A percentile compares a stretch with the other conserved stretches of the same genome.
Conservation (phyloP, 2,797 vertebrate genomes). For the Coregonus sp. region DNA sequence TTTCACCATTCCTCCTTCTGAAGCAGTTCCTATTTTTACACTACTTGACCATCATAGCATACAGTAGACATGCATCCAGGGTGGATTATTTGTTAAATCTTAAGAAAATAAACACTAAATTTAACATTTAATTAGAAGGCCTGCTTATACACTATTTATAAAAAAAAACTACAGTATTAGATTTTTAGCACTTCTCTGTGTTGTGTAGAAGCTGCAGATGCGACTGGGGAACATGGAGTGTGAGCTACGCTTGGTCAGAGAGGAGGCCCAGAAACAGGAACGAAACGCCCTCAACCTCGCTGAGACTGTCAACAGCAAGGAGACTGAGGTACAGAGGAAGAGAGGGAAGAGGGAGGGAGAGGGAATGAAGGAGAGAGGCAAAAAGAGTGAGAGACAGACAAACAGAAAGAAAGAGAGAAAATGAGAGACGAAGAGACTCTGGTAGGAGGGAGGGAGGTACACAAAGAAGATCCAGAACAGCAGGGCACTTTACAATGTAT, state of each 20-base stretch:
- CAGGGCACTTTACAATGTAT: background rate
- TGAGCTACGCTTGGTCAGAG: conserved; percentile 77
- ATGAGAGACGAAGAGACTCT: too few relatives aligned
- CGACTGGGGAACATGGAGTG: conserved; percentile 81
- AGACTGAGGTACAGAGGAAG: conserved; percentile 79
- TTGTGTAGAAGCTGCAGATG: conserved; percentile 82
- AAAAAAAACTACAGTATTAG: too few relatives aligned
- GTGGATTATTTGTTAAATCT: too few relatives aligned
- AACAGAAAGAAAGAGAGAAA: background rate
- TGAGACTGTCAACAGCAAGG: conserved; percentile 79
- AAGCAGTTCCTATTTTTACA: too few relatives aligned
- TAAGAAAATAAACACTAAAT: too few relatives aligned
- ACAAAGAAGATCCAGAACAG: too few relatives aligned
- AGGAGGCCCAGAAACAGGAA: conserved; percentile 82
- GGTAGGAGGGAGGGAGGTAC: too few relatives aligned
- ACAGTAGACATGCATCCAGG: too few relatives aligned
- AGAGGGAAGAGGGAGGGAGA: background rate
- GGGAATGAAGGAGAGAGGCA: background rate
- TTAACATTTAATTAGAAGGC: too few relatives aligned
- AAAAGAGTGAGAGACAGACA: background rate
- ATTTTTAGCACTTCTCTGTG: background rate
- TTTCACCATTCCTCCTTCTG: background rate
- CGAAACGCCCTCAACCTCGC: conserved; percentile 79
- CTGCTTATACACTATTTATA: too few relatives aligned
- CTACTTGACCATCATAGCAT: too few relatives aligned